Conservation (phyloP, 2,888 invertebrate species). For the Ornithoptera alexandrae region DNA sequence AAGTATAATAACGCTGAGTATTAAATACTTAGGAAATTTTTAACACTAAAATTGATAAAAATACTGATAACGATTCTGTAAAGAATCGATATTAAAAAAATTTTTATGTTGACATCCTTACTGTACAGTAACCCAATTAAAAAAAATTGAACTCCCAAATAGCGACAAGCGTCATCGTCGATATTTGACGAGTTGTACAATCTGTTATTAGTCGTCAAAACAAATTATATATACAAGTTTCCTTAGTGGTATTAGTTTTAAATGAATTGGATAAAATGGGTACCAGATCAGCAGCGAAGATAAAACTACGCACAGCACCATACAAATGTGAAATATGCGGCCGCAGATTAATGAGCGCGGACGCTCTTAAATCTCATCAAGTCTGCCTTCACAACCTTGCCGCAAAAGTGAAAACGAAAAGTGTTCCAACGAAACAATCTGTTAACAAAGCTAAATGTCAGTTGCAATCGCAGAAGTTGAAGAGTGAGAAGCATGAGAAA, state of each 20-base stretch:
- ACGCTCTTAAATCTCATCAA: slow-evolving; percentile 50
- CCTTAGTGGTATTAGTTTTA: slow-evolving; percentile 11
- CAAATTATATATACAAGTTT: slow-evolving; percentile 8
- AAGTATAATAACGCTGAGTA: no score
- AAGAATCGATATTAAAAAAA: slow-evolving; percentile 1
- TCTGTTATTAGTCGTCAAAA: slow-evolving; percentile 8
- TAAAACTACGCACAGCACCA: slow-evolving; percentile 43
- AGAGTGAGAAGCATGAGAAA: slow-evolving; percentile 17
- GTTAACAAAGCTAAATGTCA: slow-evolving; percentile 29
- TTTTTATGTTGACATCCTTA: not conserved
- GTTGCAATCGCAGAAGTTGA: slow-evolving; percentile 11
- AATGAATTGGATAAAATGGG: slow-evolving; percentile 47
- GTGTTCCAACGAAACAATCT: slow-evolving; percentile 25
- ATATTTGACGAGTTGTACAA: slow-evolving; percentile 11
- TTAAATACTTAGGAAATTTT: no score
- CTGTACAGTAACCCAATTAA: slow-evolving; percentile 13
- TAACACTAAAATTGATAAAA: no score
- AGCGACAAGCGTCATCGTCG: slow-evolving; percentile 22
- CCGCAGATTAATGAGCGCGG: slow-evolving; percentile 44
- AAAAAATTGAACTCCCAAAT: slow-evolving; percentile 14
- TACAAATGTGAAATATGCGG: slow-evolving; percentile 54
- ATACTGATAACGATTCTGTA: no score
- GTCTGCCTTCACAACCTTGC: slow-evolving; percentile 40
- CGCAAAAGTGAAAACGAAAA: slow-evolving; percentile 31
- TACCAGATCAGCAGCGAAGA: slow-evolving; percentile 47